Conservation (phyloP, 1,140 invertebrate species). For the Lepidostoma basale region DNA sequence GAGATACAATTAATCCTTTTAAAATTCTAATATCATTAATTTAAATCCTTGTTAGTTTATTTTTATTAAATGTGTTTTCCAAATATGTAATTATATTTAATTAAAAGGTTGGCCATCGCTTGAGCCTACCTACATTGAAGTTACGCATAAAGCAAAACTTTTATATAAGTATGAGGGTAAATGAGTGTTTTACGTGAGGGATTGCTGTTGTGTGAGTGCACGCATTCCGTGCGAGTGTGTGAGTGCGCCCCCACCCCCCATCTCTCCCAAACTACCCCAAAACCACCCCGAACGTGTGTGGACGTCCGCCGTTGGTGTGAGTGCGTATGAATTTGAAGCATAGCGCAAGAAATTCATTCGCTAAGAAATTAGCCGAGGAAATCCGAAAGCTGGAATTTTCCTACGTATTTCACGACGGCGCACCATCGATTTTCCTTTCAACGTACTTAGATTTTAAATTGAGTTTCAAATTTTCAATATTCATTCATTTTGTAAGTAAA, state of each 20-base stretch:
- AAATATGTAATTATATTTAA: not conserved
- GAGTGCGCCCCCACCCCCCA: too few species aligned
- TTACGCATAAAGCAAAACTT: slow-evolving; percentile 19
- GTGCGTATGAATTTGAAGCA: not conserved
- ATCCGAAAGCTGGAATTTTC: not conserved
- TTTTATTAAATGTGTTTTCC: too few species aligned
- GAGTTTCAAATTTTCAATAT: too few species aligned
- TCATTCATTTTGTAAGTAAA: too few species aligned
- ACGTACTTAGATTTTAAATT: too few species aligned
- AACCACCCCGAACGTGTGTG: too few species aligned
- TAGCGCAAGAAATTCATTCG: not conserved
- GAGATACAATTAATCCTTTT: too few species aligned
- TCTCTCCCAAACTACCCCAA: too few species aligned
- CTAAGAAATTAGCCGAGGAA: not conserved
- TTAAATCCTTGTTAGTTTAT: too few species aligned
- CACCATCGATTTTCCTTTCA: too few species aligned
- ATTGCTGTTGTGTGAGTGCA: not conserved
- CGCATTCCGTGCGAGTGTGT: not conserved
- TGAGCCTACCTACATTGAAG: not conserved
- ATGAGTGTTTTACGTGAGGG: not conserved
- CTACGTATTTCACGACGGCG: not conserved
- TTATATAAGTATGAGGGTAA: not conserved
- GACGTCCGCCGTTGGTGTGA: not conserved
- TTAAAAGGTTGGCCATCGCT: not conserved
- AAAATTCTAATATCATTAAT: too few species aligned